Percentiles rank a stretch among this genome's conserved stretches.
Conservation (phyloP, 2,113 vertebrate genomes). For the Mastomys natalensis region DNA sequence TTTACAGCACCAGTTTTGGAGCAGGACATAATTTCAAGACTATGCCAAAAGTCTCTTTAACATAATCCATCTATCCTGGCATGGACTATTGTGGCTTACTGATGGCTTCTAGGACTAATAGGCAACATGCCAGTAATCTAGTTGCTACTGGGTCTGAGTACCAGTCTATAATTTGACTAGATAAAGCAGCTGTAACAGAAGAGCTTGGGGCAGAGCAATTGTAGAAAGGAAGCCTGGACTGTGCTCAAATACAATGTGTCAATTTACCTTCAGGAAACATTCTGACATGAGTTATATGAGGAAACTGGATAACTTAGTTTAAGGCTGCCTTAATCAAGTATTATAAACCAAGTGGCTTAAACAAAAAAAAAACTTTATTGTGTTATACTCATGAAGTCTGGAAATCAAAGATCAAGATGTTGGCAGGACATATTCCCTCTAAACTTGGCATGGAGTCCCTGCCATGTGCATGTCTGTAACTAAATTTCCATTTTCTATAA, state of each 20-base stretch:
- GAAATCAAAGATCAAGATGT: neutral
- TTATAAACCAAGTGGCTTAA: neutral
- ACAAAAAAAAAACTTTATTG: neutral
- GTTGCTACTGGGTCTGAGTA: neutral
- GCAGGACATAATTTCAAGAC: neutral
- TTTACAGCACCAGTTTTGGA: neutral
- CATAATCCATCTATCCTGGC: neutral
- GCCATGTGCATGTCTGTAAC: neutral
- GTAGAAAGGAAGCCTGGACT: neutral
- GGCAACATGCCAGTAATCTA: neutral
- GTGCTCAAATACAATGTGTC: neutral
- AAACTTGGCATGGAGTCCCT: neutral
- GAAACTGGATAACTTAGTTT: neutral
- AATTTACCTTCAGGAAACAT: neutral
- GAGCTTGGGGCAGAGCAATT: neutral
- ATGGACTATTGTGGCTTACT: neutral
- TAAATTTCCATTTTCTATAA: neutral
- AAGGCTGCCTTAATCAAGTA: neutral
- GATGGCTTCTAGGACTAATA: neutral
- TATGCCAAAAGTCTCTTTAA: slow-evolving; percentile 14
- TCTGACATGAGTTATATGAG: neutral
- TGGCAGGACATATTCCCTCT: neutral
- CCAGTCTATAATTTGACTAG: neutral
- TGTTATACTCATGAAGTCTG: neutral
- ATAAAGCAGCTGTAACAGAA: slow-evolving; percentile 2